Base-by-base conservation (phyloP, 2,797 vertebrate genomes). In the Lycodopsis pacificus region DNA sequence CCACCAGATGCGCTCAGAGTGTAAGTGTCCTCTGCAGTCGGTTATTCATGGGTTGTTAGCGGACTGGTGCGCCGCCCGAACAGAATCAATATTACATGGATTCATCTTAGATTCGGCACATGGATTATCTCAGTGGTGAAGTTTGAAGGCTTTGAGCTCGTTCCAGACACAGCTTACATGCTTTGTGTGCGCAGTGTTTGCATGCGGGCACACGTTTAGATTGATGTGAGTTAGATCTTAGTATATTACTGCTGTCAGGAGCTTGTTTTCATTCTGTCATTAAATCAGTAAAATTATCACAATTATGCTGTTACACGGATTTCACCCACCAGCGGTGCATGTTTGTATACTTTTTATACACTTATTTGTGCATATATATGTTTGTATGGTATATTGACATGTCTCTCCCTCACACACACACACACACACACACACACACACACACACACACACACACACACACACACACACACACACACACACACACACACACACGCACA, bases 71-170 rank as follows among this genome's bases (percentile, higher is more conserved):
- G 5, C 71, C 53, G 4, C 32, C 62, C 10, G 61, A 58, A 79
- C 71, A 82, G 25, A 83, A 92, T 91, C 87, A 81, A 88, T 89
- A 85, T 77, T 56, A 82, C 72, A 86, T 64, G 77, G 86, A 89
- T 87, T 87, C 46, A 80, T 86, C 57, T 89, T 78, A 77, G 84
- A 88, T 80, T 72, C 88, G 89, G 59, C 84, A 75, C 66, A 4
- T 59, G 80, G 85, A 80, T 92, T 89, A 87, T 76, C 70, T 85
- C 65, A 7, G 62, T 20, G 27, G 27, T 79, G 76, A 82, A 72
- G 79, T 90, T 85, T 78, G 80, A 82, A 61, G 61, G 65, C 34
- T 76, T 75, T 72, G 46, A 85, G 77, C 65, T 67, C 32, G 49
- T 74, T 81, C 51, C 61, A 66, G n/a, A 78, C 54, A 20, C 40